These are phyloP conservation scores for Apamea sordens DNA, from an alignment of 2,888 invertebrate genomes.

Conservation along the genomic window DNA sequence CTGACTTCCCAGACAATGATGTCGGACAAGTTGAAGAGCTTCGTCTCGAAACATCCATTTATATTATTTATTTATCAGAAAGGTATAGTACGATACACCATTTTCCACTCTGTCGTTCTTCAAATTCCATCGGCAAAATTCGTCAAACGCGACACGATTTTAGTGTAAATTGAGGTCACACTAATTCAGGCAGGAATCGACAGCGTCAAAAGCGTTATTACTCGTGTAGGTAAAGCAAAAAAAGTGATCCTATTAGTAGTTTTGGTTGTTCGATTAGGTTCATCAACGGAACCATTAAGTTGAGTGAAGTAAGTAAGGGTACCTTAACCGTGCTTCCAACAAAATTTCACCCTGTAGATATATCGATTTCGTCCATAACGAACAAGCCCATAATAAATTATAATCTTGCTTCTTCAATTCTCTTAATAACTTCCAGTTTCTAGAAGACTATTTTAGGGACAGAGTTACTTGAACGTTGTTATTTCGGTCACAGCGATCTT, in stretches of 20 bases:
- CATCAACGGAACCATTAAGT: too few relatives aligned
- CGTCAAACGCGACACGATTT: not conserved
- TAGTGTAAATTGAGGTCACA: not conserved
- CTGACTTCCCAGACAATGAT: slow-evolving; percentile 40
- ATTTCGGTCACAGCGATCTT: slow-evolving; percentile 32
- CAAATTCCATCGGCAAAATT: not conserved
- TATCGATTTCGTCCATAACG: not conserved
- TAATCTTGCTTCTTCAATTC: not conserved
- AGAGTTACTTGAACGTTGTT: slow-evolving; percentile 7
- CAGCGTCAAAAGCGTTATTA: not conserved
- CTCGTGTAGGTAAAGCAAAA: not conserved
- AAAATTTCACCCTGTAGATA: not conserved
- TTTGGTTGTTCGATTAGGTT: not conserved
- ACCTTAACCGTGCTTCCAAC: not conserved
- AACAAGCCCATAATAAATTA: not conserved
- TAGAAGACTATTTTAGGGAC: slow-evolving; percentile 6
- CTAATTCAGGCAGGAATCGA: not conserved
- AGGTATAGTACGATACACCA: not conserved
- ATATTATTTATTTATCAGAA: slow-evolving; percentile 10
- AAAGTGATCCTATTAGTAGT: not conserved
- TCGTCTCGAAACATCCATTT: slow-evolving; percentile 10
- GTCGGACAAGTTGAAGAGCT: slow-evolving; percentile 30
- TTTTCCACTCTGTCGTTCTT: not conserved
- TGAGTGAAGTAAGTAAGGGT: not conserved
- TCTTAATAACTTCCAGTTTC: not conserved